Percentiles rank a stretch among this genome's conserved stretches.
phyloP scores from a whole-genome alignment of 37 sponge, comb jelly and placozoan species.

The Diacarnus erythraeanus region DNA sequence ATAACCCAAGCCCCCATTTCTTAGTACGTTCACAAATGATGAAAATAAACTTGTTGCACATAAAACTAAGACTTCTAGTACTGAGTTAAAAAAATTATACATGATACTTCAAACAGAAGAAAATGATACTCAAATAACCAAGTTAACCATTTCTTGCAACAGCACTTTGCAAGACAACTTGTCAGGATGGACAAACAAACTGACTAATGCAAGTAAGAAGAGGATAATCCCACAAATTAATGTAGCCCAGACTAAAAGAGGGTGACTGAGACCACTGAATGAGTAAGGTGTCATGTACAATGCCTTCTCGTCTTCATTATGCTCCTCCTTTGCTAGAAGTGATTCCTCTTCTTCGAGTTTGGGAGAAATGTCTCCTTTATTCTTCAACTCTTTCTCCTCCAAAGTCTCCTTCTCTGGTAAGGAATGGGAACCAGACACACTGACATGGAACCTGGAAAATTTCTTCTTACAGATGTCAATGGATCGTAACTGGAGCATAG shows the following conservation, averaged over 20 bases:
- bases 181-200: conserved; percentile 30
- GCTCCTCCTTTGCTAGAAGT: neutral
- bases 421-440: conserved; percentile 5
- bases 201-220: conserved; percentile 40
- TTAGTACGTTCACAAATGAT: no score
- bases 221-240: conserved; percentile 7
- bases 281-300: conserved; percentile 71
- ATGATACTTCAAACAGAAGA: neutral
- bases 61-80: neutral
- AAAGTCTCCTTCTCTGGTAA: neutral
- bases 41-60: neutral
- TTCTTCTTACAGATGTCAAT: conserved; percentile 31
- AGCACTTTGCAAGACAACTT: neutral
- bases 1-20: no score
- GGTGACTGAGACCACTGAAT: conserved; percentile 51
- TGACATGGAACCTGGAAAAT: conserved; percentile 12
- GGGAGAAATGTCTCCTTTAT: neutral
- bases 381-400: neutral
- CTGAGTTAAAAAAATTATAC: neutral
- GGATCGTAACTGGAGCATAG: conserved; percentile 35
- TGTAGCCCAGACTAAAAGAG: conserved; percentile 30
- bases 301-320: neutral
- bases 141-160: neutral
- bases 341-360: neutral
- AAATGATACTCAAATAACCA: neutral